Evolutionary conservation across 2,888 invertebrate genomes (phyloP).

Genomic region (Acanthosepion esculentum): DNA sequence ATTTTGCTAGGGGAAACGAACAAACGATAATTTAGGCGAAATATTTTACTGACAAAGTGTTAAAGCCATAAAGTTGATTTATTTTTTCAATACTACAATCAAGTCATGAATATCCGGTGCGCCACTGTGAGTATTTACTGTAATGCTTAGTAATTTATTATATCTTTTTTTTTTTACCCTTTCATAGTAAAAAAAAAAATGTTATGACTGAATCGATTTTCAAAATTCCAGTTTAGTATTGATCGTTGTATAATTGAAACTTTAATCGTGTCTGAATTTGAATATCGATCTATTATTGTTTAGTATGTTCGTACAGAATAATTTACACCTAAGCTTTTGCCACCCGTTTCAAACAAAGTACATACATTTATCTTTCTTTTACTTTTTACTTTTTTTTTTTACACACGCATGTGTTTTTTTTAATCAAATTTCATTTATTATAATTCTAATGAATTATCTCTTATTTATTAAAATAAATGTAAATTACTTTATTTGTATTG

Average conservation of each 20-base stretch:
- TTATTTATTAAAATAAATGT: too few species aligned
- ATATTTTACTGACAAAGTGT: not conserved
- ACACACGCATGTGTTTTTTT: not conserved
- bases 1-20: too few species aligned
- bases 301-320: not conserved
- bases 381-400: too few species aligned
- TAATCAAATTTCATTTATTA: not conserved
- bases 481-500: too few species aligned
- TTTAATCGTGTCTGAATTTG: not conserved
- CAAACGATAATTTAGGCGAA: not conserved
- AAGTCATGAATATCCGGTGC: slow-evolving; percentile 36
- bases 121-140: slow-evolving; percentile 24
- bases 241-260: not conserved
- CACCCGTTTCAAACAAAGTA: too few species aligned
- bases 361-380: too few species aligned
- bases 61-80: not conserved
- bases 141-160: not conserved
- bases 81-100: not conserved
- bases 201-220: not conserved
- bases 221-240: not conserved
- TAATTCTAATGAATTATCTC: too few species aligned
- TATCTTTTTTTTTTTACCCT: not conserved
- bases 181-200: too few species aligned
- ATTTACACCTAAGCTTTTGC: too few species aligned
- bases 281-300: not conserved